Conservation (phyloP, 2,113 vertebrate species). For the Pelecanus crispus region DNA sequence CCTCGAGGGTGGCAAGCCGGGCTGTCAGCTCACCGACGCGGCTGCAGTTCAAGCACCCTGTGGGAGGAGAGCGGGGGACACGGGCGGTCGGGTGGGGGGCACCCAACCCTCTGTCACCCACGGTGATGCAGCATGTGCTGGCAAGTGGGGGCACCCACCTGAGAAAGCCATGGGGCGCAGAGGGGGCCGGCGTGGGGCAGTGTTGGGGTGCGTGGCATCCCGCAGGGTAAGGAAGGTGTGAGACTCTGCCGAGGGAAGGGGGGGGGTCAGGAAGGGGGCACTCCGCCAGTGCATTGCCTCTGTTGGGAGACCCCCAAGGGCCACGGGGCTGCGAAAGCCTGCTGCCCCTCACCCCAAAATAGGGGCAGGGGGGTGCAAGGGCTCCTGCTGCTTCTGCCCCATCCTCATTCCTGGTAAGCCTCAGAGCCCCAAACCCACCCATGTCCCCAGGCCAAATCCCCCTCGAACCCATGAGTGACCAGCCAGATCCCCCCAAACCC, state of each 20-base stretch:
- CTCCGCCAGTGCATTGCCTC: neutral
- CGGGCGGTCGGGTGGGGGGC: neutral
- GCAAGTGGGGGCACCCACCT: neutral
- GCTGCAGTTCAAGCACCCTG: conserved; percentile 93
- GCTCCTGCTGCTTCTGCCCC: neutral
- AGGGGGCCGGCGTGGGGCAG: neutral
- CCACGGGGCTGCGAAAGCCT: neutral
- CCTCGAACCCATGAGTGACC: too few species aligned
- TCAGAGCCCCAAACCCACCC: neutral
- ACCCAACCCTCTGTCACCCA: neutral
- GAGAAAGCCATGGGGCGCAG: neutral
- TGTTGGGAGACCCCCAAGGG: neutral
- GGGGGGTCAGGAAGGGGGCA: neutral
- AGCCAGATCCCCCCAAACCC: neutral
- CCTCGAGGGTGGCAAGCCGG: conserved; percentile 81
- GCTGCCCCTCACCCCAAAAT: neutral
- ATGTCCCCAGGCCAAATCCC: neutral
- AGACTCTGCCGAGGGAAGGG: neutral
- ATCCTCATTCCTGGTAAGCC: neutral
- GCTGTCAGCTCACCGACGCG: conserved; percentile 78
- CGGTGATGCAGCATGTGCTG: neutral
- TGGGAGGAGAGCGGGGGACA: fast-evolving
- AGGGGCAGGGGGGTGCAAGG: too few species aligned
- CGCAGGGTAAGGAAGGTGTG: neutral
- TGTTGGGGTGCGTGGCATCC: fast-evolving